phyloP scores from a whole-genome alignment of 2,797 vertebrate species.

The Chiloscyllium punctatum region DNA sequence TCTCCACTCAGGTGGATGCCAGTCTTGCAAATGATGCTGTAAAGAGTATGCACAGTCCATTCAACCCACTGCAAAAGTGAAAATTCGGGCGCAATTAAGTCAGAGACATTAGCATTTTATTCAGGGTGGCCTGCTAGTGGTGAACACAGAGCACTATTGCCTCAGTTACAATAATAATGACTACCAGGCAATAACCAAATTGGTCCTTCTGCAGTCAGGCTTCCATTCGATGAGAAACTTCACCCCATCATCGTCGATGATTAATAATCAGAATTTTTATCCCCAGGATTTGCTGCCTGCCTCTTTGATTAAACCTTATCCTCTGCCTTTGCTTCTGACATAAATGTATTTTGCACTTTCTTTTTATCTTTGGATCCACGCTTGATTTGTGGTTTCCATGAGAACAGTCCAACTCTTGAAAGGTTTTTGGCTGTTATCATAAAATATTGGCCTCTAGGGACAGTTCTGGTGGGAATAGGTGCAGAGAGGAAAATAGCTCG shows the following conservation, averaged over 20 bases:
- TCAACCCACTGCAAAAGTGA: not conserved
- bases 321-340: not conserved
- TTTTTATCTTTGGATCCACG: not conserved
- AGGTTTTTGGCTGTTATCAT: conserved; percentile 12
- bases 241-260: not conserved
- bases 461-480: not conserved
- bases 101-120: not conserved
- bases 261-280: not conserved
- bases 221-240: not conserved
- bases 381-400: not conserved
- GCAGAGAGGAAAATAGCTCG: not conserved
- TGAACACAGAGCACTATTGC: not conserved
- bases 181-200: not conserved
- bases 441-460: not conserved
- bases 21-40: not conserved
- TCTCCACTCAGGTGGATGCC: too few species aligned
- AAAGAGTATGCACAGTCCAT: not conserved
- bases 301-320: not conserved
- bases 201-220: not conserved
- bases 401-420: not conserved
- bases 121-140: not conserved
- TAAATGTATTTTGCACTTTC: not conserved
- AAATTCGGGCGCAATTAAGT: not conserved
- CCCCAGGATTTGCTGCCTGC: not conserved
- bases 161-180: not conserved